Base-by-base conservation (phyloP, 2,888 invertebrate species). In the Metalampra italica region DNA sequence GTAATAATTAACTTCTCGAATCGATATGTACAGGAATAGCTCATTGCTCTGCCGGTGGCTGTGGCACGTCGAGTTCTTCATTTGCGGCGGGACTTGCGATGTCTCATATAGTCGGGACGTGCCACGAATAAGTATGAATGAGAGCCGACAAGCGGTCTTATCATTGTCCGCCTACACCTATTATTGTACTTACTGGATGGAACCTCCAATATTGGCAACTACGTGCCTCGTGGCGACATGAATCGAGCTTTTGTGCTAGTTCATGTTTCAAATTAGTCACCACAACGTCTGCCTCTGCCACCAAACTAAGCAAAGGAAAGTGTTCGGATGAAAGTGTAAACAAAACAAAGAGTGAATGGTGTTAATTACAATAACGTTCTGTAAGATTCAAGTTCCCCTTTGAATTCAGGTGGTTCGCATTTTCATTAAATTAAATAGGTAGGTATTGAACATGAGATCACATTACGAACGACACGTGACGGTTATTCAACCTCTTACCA, bases 91-190 rank as follows among this genome's bases (percentile, higher is more conserved):
- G 66, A 67, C 71, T 64, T 65, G 66, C 71, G 64, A 72, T 71
- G 79, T 77, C 79, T 78, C 78, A 77, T 82, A 81, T 77, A 75
- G 71, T 55, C 59, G 55, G 66, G 66, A 79, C 83, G 84, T 84
- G 84, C 74, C 62, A 50, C 46, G 80, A 80, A 78, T 84, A 52
- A 52, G 50, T 56, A 60, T 42, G 51, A 49, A 52, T 49, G 47
- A 50, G 48, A 45, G 48, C 44, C 38, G 53, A 51, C 53, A 50
- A 54, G 54, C 39, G 48, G 47, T 46, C 57, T 52, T 60, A 57
- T 62, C 64, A 60, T 66, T 62, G 62, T 62, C 56, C 55, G 60
- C 55, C 61, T 58, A 54, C 55, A 55, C 54, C 63, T 59, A 60
- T 65, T 66, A 66, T 60, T 65, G 57, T 59, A 55, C 51, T 46